Evolutionary conservation across 1,140 invertebrate species (phyloP), one percentile per base, ranked within the genome.

Genomic region (Copidosoma floridanum): DNA sequence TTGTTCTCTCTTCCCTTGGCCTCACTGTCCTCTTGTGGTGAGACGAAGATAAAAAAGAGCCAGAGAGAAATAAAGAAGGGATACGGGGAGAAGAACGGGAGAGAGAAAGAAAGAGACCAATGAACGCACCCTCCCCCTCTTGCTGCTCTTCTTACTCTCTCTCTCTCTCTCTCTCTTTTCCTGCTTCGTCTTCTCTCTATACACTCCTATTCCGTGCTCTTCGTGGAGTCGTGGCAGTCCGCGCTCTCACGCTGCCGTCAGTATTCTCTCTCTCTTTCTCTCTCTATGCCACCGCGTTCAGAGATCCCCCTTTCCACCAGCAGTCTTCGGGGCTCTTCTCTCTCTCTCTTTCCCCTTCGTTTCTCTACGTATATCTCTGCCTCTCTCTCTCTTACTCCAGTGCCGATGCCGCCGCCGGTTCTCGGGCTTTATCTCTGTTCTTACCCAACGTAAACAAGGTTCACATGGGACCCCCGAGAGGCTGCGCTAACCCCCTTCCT

Each of bases 371-470:
- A 32, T 0, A 32, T 32, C 54, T 41, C 6, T 27, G 44, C 50
- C 8, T 18, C 24, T 12, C 40, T 29, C 18, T 51, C 32, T 20
- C 12, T n/a, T 20, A 18, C 27, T 16, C n/a, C 27, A 47, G 26
- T 27, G 40, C 29, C 29, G 29, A 32, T 32, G 29, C 29, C 20
- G 37, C 24, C 61, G 52, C 61, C 65, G 35, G 40, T 53, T 38
- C 56, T 50, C 56, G 56, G 56, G 64, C 63, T 67, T 52, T 64
- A 65, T 65, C 61, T 43, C 61, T 63, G 16, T 50, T 50, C 46
- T 57, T 50, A 41, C 51, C 50, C 71, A 73, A 79, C 75, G 74
- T 78, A 79, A 78, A 79, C 76, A 79, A 79, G 72, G n/a, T n/a
- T n/a, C n/a, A n/a, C n/a, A n/a, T n/a, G n/a, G n/a, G n/a, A n/a